A percentile compares a stretch with the other conserved stretches of the same genome.
Evolutionary conservation across 2,888 invertebrate genomes (phyloP).

Genomic region (Stenoptilia bipunctidactyla): DNA sequence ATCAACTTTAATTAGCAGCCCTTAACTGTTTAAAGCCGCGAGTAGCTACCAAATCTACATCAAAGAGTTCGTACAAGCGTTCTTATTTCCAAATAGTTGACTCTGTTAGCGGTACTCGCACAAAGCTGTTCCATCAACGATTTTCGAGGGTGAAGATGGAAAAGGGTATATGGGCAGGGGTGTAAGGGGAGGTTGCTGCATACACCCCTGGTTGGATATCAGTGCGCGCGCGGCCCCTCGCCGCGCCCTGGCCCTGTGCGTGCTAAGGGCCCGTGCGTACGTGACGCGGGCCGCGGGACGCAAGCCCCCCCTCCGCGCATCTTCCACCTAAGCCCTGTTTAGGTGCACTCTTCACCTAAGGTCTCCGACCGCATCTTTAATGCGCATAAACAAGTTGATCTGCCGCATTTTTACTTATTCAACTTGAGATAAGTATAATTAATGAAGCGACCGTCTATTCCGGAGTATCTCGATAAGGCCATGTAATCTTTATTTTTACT

Average conservation of each 20-base stretch:
- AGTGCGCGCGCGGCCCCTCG: conserved; percentile 53
- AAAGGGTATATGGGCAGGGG: neutral
- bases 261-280: conserved; percentile 42
- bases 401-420: conserved; percentile 29
- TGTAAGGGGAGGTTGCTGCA: conserved; percentile 37
- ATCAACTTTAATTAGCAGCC: too few relatives aligned
- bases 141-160: conserved; percentile 26
- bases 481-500: too few relatives aligned
- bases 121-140: conserved; percentile 21
- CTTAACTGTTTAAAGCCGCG: too few relatives aligned
- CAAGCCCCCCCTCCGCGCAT: conserved; percentile 36
- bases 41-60: too few relatives aligned
- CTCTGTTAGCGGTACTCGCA: conserved; percentile 28
- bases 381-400: conserved; percentile 20
- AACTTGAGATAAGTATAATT: too few relatives aligned
- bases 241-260: conserved; percentile 14
- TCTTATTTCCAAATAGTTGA: conserved; percentile 18
- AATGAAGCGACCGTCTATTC: too few relatives aligned
- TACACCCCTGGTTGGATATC: conserved; percentile 52
- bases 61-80: too few relatives aligned
- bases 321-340: conserved; percentile 28
- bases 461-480: too few relatives aligned
- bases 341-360: conserved; percentile 41
- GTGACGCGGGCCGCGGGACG: conserved; percentile 37
- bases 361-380: conserved; percentile 37